Base-by-base conservation (phyloP, 1,140 invertebrate species). In the Caenorhabditis briggsae region DNA sequence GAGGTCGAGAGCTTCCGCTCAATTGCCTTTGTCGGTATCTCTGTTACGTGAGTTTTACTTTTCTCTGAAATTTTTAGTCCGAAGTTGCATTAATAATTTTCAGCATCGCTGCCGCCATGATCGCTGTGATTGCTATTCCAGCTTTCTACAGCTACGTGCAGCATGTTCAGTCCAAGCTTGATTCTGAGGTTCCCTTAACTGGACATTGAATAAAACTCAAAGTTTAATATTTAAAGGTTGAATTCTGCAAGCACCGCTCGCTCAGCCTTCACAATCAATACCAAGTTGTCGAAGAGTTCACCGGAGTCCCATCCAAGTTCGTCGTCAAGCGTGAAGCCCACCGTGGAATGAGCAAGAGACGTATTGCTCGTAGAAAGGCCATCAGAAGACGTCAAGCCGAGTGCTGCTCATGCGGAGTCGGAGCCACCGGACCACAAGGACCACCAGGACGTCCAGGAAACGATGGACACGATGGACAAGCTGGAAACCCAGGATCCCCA, bases 71-170 rank as follows among this genome's bases (percentile, higher is more conserved):
- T 2, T 23, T 50, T 82, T 3, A 33, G 33, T 53, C 85, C 41
- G 2, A 61, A 23, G 11, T 33, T 33, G 33, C 33, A 25, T 20
- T 14, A 20, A 61, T 20, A 8, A 6, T 41, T 64, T 87, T 41
- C 56, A 87, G 86, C 58, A 91, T 90, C 18, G 83, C 91, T 16
- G 89, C 90, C 25, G 91, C 89, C 14, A 41, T 91, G 6, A 88
- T 84, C 50, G 89, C 90, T 48, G 85, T 91, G 70, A 46, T 91
- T 33, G 78, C 89, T 53, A 88, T 91, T 20, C 90, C 90, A 23
- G 87, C 90, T 48, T 58, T 91, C 7, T 91, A 91, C 88, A 91
- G 88, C 83, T 91, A 91, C 84, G 89, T 90, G 83, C 90, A 91
- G 58, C 86, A 90, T 82, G 90, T 91, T 20, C 90, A 91, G 70